These are phyloP conservation scores for Felis catus DNA, from an alignment of 2,113 vertebrate species.

Conservation along the genomic window F.catus_Fca126_mat1.0 CM031420.1:154359001-154359500, in stretches of 20 bases:
- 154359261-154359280: not conserved
- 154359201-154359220: not conserved
- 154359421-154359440: not conserved
- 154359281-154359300: not conserved
- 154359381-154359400: not conserved
- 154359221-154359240: not conserved
- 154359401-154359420: constrained; percentile 31
- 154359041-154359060: not conserved
- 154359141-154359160: not conserved
- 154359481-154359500: constrained; percentile 42
- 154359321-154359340: not conserved
- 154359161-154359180: not conserved
- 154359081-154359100: not conserved
- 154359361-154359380: not conserved
- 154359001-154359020: not conserved
- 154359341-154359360: not conserved
- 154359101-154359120: not conserved
- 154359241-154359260: not conserved
- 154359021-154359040: not conserved
- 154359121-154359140: not conserved
- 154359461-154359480: constrained; percentile 35
- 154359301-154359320: not conserved
- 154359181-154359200: not conserved
- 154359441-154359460: not conserved
- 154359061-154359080: not conserved